These are phyloP conservation scores for Linurgus olivaceus DNA, from an alignment of 2,797 vertebrate genomes.

Conservation along the genomic window DNA sequence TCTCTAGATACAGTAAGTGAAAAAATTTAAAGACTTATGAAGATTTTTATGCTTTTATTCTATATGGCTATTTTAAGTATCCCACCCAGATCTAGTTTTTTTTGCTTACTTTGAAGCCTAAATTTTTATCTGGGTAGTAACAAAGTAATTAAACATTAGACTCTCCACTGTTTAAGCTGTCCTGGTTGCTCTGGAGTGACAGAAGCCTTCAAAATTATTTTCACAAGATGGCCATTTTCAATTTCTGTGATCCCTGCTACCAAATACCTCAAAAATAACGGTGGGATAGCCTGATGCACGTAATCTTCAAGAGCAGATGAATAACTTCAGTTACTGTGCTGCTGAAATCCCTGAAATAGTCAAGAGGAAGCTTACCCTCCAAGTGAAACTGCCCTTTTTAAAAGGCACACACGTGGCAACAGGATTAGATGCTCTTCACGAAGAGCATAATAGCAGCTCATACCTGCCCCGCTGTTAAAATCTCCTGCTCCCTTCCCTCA, in stretches of 20 bases:
- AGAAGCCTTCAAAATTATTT: neutral
- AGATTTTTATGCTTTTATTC: neutral
- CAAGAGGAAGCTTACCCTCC: fast-evolving
- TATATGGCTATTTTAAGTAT: neutral
- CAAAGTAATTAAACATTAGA: neutral
- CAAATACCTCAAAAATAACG: fast-evolving
- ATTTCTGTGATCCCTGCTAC: neutral
- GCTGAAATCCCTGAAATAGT: neutral
- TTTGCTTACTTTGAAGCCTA: neutral
- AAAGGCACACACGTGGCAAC: neutral
- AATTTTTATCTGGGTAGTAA: neutral
- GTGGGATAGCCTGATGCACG: fast-evolving
- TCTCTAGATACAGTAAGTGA: neutral
- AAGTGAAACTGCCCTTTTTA: neutral
- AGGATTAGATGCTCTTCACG: neutral
- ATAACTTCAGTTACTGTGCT: fast-evolving
- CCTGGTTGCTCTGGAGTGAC: neutral
- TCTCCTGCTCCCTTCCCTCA: neutral
- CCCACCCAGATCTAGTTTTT: neutral
- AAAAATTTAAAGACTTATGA: neutral
- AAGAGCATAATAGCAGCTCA: neutral
- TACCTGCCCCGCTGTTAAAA: fast-evolving
- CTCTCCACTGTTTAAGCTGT: neutral
- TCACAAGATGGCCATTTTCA: neutral
- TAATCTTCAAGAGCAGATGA: neutral